Evolutionary conservation across 2,797 vertebrate species (phyloP), one percentile per base, ranked within the genome.

Genomic region (Schizopygopsis pylzovi): DNA sequence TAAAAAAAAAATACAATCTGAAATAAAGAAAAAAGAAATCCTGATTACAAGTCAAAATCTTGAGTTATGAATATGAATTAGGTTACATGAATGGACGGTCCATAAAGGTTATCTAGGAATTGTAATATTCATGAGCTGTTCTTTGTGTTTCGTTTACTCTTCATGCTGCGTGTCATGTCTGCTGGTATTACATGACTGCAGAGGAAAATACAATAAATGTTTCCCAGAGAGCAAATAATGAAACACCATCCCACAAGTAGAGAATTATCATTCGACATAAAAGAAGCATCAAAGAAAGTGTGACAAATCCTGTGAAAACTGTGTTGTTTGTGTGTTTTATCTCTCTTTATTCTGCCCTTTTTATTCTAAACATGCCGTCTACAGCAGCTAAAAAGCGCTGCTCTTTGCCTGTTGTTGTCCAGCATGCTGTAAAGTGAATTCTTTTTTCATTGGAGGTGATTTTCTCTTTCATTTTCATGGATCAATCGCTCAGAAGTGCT

Each of bases 391-490:
- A 41, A 39, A 70, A 80, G 47, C 22, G 80, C 89, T 86, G 85
- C 89, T 81, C 80, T 90, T 89, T 89, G 87, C 86, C 87, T 25
- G 88, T 91, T 91, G 68, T 89, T 87, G 85, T 87, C 84, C 87
- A 85, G 71, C 81, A 80, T 71, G 81, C 84, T 52, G 86, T 86
- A 88, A 81, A 89, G 88, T 92, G 91, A 92, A 88, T 52, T 86
- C 12, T 92, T 84, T 91, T 91, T 91, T 90, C 88, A 90, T 91
- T 91, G 90, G 89, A 92, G 89, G 83, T 87, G 76, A 93, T 84
- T 71, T 71, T 79, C 88, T 93, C 90, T 93, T 92, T 92, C 91
- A 93, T 92, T 91, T 89, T 89, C 87, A 61, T 20, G 79, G 89
- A 94, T 94, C 89, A 91, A 91, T 94, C 92, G 47, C 63, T 84